Evolutionary conservation across 2,888 invertebrate genomes (phyloP).

Genomic region (Andrena flavipes): DNA sequence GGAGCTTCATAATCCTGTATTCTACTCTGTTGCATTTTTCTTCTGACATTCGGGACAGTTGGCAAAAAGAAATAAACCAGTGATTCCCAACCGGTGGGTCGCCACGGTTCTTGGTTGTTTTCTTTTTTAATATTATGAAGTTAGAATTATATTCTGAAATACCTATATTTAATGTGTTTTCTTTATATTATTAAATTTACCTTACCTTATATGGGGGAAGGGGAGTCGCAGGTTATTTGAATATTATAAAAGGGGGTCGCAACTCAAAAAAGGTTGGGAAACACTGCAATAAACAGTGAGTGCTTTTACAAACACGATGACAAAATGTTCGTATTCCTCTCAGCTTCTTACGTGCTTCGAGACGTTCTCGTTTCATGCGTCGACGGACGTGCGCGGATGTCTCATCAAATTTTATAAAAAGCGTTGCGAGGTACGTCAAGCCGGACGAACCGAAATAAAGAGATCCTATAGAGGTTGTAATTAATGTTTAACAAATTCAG

Average conservation of each 20-base stretch:
- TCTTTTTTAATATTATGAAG: too few relatives aligned
- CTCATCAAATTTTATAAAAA: background rate
- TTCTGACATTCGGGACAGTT: background rate
- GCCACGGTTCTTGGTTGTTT: too few relatives aligned
- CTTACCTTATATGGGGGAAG: too few relatives aligned
- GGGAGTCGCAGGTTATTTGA: too few relatives aligned
- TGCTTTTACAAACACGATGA: background rate
- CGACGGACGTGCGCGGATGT: background rate
- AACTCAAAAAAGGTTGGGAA: too few relatives aligned
- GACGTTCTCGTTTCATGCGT: conserved; percentile 18
- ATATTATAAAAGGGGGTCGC: too few relatives aligned
- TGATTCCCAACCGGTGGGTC: too few relatives aligned
- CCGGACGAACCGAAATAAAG: conserved; percentile 39
- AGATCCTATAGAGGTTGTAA: conserved; percentile 48
- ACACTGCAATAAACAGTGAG: background rate
- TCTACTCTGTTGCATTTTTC: background rate
- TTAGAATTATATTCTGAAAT: too few relatives aligned
- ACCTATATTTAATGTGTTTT: too few relatives aligned
- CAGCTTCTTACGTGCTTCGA: background rate
- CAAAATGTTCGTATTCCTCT: background rate
- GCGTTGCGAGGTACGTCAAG: background rate
- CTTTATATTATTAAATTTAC: too few relatives aligned
- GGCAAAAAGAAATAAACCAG: background rate
- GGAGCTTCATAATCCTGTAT: conserved; percentile 16
- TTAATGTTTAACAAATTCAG: conserved; percentile 68